Base-by-base conservation (phyloP, 1,140 invertebrate species). In the Zaprionus africanus region DNA sequence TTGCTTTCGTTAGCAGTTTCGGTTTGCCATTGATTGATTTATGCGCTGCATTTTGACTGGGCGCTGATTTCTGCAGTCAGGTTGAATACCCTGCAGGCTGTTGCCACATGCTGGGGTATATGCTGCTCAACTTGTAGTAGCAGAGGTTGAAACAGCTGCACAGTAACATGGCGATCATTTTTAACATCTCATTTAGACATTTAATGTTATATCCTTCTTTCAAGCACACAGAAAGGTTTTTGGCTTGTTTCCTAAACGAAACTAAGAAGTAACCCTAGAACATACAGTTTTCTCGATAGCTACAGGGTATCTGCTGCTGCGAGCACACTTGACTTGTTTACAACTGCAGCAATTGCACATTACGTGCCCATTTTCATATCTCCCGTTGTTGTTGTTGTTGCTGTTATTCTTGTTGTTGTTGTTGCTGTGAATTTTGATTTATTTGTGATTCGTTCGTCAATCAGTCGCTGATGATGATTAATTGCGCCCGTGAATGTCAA, bases 401-500 rank as follows among this genome's bases (percentile, higher is more conserved):
- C 15, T 62, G 31, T 2, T 46, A 22, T 4, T 60, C 7, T 6
- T 63, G 53, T 12, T 62, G 34, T 74, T 54, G 61, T 67, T 68
- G 75, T 77, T 78, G 71, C 74, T 69, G 65, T 85, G 78, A 80
- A 86, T 85, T 86, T 86, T 90, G 85, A 90, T 90, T 90, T 90
- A 90, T 90, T 90, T 90, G 78, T 81, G 78, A 80, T 71, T 71
- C 81, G 75, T 79, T 88, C 83, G 84, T 82, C 86, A 90, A 90
- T 90, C 79, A 87, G 79, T 71, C 69, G 70, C 59, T 78, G 79
- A 90, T 90, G 86, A 90, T 90, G 86, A 90, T 90, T 90, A 90
- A 90, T 90, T 82, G 86, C 82, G 56, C 54, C 84, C 77, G 83
- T 78, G 85, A 82, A 90, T 90, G 79, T 79, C 86, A 90, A 90